Percentiles rank a stretch among this genome's conserved stretches.
Conservation (phyloP, 2,113 vertebrate genomes). For the Agapornis roseicollis region DNA sequence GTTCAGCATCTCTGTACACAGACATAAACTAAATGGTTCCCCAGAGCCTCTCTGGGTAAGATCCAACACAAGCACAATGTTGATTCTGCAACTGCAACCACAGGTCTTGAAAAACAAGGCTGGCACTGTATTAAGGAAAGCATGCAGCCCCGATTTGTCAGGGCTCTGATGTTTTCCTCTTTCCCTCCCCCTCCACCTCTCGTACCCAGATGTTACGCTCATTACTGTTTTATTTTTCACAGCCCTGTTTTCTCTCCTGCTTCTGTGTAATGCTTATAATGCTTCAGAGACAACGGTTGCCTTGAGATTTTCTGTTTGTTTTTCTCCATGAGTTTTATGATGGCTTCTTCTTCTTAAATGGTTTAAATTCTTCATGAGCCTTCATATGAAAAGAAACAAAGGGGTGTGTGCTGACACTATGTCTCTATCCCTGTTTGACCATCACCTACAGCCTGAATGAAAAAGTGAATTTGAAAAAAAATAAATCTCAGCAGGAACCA, state of each 20-base stretch:
- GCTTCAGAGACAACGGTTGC: neutral
- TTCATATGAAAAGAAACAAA: neutral
- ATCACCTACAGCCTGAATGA: neutral
- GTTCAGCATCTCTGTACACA: neutral
- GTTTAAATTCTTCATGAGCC: neutral
- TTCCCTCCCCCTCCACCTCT: neutral
- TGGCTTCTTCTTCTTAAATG: neutral
- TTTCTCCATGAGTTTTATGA: neutral
- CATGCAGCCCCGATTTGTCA: neutral
- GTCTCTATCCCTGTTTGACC: neutral
- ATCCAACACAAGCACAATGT: neutral
- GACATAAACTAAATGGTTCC: neutral
- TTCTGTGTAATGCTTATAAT: neutral
- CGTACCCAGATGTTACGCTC: neutral
- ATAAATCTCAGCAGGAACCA: neutral
- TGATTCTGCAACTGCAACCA: neutral
- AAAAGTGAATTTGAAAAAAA: conserved; percentile 5
- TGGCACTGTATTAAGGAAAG: neutral
- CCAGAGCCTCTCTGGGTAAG: neutral
- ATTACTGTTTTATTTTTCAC: neutral
- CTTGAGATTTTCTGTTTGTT: neutral
- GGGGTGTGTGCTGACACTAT: neutral
- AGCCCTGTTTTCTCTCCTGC: neutral
- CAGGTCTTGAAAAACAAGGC: neutral
- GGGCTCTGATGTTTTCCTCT: neutral